Percentiles rank a stretch among this genome's conserved stretches.
Evolutionary conservation across 2,888 invertebrate genomes (phyloP).

Genomic region (Latrodectus elegans): DNA sequence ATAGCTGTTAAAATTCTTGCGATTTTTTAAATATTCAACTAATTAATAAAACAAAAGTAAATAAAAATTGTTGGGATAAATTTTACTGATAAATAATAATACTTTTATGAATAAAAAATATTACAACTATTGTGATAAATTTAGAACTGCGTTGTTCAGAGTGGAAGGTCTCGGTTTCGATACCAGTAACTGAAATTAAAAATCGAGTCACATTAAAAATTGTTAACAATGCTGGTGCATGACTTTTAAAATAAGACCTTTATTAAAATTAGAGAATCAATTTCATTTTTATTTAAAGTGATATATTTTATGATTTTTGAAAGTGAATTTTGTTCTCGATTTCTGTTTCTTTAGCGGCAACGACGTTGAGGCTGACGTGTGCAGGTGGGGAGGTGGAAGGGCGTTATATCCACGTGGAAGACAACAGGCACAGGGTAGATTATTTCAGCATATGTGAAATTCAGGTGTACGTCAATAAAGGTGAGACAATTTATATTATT

Average conservation of each 20-base stretch:
- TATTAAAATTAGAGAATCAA: not conserved
- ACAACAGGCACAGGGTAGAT: conserved; percentile 72
- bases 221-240: not conserved
- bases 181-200: not conserved
- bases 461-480: conserved; percentile 73
- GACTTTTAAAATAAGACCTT: not conserved
- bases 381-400: conserved; percentile 73
- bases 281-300: not conserved
- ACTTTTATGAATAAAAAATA: no score
- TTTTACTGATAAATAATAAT: no score
- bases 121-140: no score
- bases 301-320: not conserved
- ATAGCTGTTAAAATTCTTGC: no score
- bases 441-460: conserved; percentile 74
- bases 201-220: not conserved
- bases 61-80: no score
- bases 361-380: conserved; percentile 72
- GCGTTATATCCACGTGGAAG: conserved; percentile 73
- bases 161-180: no score
- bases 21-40: no score
- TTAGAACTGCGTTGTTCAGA: no score
- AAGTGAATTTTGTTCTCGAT: not conserved
- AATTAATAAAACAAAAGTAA: no score
- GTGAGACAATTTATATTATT: conserved; percentile 68
- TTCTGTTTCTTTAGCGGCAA: conserved; percentile 31